Conservation (phyloP, 2,888 invertebrate genomes). For the Cyaniris semiargus region DNA sequence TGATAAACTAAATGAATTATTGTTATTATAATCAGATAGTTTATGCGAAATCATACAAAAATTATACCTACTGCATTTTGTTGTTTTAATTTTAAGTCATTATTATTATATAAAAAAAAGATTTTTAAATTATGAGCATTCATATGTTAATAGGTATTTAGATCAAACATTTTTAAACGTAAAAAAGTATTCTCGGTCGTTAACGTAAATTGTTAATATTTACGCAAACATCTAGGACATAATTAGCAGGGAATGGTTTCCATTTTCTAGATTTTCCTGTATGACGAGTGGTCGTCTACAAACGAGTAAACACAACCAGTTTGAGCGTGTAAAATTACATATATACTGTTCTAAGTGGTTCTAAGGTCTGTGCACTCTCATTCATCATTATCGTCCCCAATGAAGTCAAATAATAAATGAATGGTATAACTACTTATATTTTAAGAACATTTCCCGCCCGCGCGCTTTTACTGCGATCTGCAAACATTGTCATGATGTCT, state of each 20-base stretch:
- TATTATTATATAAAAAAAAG: too few species aligned
- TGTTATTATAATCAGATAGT: too few species aligned
- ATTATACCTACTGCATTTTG: too few species aligned
- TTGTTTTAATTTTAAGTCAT: too few species aligned
- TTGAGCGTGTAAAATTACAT: slow-evolving; percentile 13
- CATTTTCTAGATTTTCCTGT: slow-evolving; percentile 7
- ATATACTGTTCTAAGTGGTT: not conserved
- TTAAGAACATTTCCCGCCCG: too few species aligned
- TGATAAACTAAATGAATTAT: too few species aligned
- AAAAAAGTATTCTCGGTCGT: not conserved
- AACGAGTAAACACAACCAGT: slow-evolving; percentile 6
- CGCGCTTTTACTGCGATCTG: too few species aligned
- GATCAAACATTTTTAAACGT: not conserved
- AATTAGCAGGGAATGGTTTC: slow-evolving; percentile 1
- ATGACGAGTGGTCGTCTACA: not conserved
- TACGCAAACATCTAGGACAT: slow-evolving; percentile 14
- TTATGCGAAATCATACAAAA: too few species aligned
- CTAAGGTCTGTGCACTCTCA: not conserved
- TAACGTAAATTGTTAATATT: not conserved
- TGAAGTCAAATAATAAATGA: not conserved
- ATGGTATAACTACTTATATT: not conserved
- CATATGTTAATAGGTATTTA: not conserved
- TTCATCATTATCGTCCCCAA: not conserved
- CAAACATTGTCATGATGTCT: too few species aligned
- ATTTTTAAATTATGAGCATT: too few species aligned